These are phyloP conservation scores for Nomada lathburiana DNA, from an alignment of 2,888 invertebrate genomes.

Conservation along the genomic window DNA sequence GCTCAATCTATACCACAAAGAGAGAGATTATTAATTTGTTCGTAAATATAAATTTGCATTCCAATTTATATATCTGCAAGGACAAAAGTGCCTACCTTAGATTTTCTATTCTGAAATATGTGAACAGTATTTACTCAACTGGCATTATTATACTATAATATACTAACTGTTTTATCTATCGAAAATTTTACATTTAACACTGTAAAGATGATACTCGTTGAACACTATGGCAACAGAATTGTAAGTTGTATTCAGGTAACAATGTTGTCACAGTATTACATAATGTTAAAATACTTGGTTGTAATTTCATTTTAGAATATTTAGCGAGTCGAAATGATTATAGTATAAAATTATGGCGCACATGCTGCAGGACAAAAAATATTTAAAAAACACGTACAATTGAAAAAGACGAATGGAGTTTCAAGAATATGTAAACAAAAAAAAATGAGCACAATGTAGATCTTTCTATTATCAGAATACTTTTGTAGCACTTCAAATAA, in stretches of 20 bases:
- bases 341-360: slow-evolving; percentile 2
- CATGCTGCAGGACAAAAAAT: slow-evolving; percentile 20
- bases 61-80: slow-evolving; percentile 49
- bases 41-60: slow-evolving; percentile 51
- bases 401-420: slow-evolving; percentile 14
- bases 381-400: slow-evolving; percentile 2
- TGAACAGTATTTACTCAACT: slow-evolving; percentile 38
- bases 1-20: slow-evolving; percentile 46
- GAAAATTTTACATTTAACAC: slow-evolving; percentile 33
- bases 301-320: slow-evolving; percentile 37
- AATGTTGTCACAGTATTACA: slow-evolving; percentile 39
- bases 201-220: slow-evolving; percentile 47
- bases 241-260: slow-evolving; percentile 34
- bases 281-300: slow-evolving; percentile 40
- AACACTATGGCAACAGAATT: slow-evolving; percentile 22
- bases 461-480: background rate
- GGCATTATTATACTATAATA: slow-evolving; percentile 36
- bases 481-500: slow-evolving; percentile 11
- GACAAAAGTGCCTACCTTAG: slow-evolving; percentile 67
- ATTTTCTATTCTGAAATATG: slow-evolving; percentile 56
- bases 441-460: background rate
- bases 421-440: background rate
- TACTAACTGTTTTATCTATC: slow-evolving; percentile 24
- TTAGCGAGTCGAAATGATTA: slow-evolving; percentile 15
- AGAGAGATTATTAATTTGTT: slow-evolving; percentile 31